Base-by-base conservation (phyloP, 2,113 vertebrate species). In the Mesitornis unicolor region DNA sequence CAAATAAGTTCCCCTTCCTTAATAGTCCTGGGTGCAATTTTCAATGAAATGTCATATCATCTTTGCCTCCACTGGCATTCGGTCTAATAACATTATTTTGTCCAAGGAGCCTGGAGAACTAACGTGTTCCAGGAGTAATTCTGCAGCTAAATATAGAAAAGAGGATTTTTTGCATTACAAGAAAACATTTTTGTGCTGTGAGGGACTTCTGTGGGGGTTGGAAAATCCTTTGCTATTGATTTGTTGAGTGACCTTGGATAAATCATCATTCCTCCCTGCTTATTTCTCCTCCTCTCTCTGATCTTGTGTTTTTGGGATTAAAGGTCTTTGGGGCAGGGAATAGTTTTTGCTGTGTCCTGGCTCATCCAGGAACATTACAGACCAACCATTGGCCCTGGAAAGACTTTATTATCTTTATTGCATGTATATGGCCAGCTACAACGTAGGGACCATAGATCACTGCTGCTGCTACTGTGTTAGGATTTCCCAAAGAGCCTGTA, bases 81-180 rank as follows among this genome's bases (percentile, higher is more conserved):
- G 1, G 16, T 93, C 60, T 94, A 92, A 96, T 86, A 96, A 95
- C 38, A 71, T 94, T 88, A 95, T 96, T 94, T 95, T 96, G 90
- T 81, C 82, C 68, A 10, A 88, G 94, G 35, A 83, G 87, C 67
- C 89, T 59, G 78, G n/a, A 94, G 92, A 92, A 83, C 82, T 57
- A 77, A 91, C 15, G 5, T 76, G 51, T 84, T 95, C 36, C 82
- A 86, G 63, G 59, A 93, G 90, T 70, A 88, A 90, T 90, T 96
- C 96, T 63, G 25, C 15, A 61, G 51, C 79, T 92, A 95, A 92
- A 94, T 77, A 94, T 74, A 93, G 93, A 75, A 93, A 94, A 90
- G 75, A 83, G 38, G 51, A 43, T 93, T 76, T 90, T 96, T 83
- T 79, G 59, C 68, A 74, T 94, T 84, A 92, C 75, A 91, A 70